These are phyloP conservation scores for Discoglossus pictus DNA, from an alignment of 2,797 vertebrate species.

Conservation along the genomic window DNA sequence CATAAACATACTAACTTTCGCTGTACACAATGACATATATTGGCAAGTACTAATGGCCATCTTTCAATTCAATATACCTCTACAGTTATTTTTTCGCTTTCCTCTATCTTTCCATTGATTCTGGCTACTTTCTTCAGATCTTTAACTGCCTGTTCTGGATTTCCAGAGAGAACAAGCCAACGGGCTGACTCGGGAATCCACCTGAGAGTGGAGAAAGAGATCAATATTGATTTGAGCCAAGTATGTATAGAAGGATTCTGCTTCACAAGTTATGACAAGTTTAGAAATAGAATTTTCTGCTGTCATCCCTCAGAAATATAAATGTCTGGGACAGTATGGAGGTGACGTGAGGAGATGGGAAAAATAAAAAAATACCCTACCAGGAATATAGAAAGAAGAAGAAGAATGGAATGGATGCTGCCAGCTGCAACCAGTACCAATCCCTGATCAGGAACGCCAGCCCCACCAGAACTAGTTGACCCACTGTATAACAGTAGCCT, in stretches of 20 bases:
- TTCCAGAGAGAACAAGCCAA: slow-evolving; percentile 61
- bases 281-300: no score
- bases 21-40: no score
- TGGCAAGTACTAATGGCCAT: no score
- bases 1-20: no score
- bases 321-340: no score
- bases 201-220: slow-evolving; percentile 47
- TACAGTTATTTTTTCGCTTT: slow-evolving; percentile 54
- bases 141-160: slow-evolving; percentile 55
- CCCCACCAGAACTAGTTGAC: slow-evolving; percentile 69
- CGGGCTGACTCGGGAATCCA: slow-evolving; percentile 63
- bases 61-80: no score
- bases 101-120: slow-evolving; percentile 59
- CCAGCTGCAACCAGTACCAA: slow-evolving; percentile 77
- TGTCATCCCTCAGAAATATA: no score
- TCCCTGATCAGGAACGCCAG: slow-evolving; percentile 75
- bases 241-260: no score
- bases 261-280: no score
- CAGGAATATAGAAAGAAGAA: slow-evolving; percentile 72
- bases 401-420: slow-evolving; percentile 73
- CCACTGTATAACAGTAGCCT: slow-evolving; percentile 70
- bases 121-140: slow-evolving; percentile 54
- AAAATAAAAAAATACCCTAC: slow-evolving; percentile 67
- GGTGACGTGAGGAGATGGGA: no score
- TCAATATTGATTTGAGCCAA: no score